A percentile compares a stretch with the other conserved stretches of the same genome.
Evolutionary conservation across 2,888 invertebrate species (phyloP).

Genomic region (Agrotis exclamationis): DNA sequence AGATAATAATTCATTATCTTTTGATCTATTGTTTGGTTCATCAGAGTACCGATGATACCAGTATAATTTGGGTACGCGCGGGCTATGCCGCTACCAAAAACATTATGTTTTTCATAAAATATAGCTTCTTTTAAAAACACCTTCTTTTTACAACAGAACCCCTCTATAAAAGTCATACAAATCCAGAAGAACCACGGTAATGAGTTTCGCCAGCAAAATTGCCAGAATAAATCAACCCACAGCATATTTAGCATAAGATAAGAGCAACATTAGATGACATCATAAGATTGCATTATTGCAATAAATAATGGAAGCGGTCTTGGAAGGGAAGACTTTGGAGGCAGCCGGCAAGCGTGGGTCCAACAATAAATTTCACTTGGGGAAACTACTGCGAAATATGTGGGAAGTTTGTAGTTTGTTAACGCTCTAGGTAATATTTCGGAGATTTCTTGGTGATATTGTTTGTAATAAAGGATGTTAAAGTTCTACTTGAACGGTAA

Average conservation of each 20-base stretch:
- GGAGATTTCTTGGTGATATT: constrained; percentile 34
- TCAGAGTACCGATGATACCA: too few relatives aligned
- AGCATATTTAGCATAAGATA: constrained; percentile 53
- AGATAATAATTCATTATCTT: too few relatives aligned
- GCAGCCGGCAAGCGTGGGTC: constrained; percentile 51
- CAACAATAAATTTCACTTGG: constrained; percentile 54
- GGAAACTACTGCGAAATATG: constrained; percentile 59
- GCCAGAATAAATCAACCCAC: constrained; percentile 43
- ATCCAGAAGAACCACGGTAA: constrained; percentile 23
- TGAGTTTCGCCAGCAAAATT: constrained; percentile 48
- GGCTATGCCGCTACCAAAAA: background rate
- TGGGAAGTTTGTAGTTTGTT: constrained; percentile 54
- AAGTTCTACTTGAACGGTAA: background rate
- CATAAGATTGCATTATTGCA: constrained; percentile 63
- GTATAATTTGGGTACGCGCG: too few relatives aligned
- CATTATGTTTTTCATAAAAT: too few relatives aligned
- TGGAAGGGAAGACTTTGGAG: constrained; percentile 41
- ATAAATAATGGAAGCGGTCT: constrained; percentile 58
- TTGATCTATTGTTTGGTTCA: too few relatives aligned
- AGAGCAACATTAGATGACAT: constrained; percentile 51
- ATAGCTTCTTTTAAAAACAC: background rate
- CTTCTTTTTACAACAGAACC: background rate
- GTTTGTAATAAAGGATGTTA: background rate
- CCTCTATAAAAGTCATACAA: constrained; percentile 20
- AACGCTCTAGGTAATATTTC: constrained; percentile 34